Base-by-base conservation (phyloP, 2,888 invertebrate genomes). In the Crossocerus cetratus region DNA sequence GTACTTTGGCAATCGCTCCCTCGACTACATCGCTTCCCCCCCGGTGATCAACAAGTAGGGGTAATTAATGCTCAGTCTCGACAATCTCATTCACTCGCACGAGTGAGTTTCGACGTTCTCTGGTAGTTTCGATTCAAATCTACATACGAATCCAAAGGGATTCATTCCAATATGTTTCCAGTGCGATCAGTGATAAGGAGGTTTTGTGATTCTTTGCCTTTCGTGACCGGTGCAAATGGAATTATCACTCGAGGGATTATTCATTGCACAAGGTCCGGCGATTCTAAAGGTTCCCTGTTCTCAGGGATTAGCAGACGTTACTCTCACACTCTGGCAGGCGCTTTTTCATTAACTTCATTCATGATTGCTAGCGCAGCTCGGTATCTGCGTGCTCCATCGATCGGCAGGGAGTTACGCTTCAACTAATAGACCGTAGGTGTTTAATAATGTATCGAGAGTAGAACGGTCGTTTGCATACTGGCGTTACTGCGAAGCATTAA, bases 1-100 rank as follows among this genome's bases (percentile, higher is more conserved):
- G 32, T 32, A 32, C 32, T 11, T 32, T 32, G 32, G 32, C 1
- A 32, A 8, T 32, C 32, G 49, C 49, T 16, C 49, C n/a, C n/a
- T n/a, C 14, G 16, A 2, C 49, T 49, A 49, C 11, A n/a, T n/a
- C n/a, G 16, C 16, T 49, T 4, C 42, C 13, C n/a, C 42, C 13
- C 42, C n/a, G 20, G 18, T 42, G 58, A 42, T 59, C 58, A 59
- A 59, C 58, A 59, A 59, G 58, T 59, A 57, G 57, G 22, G 32
- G 23, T 57, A 57, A 57, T 57, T 23, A 21, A 57, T 16, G 23
- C 13, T 23, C 23, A 43, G 4, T 57, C 16, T 42, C 13, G 14
- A 59, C 18, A 16, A 49, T 49, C 49, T 4, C 4, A 49, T n/a
- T 49, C 49, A 16, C 49, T 49, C 13, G 1, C 49, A 16, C 16